Evolutionary conservation across 92 coral and sea anemone genomes (phyloP).

Genomic region (Heliopora coerulea): DNA sequence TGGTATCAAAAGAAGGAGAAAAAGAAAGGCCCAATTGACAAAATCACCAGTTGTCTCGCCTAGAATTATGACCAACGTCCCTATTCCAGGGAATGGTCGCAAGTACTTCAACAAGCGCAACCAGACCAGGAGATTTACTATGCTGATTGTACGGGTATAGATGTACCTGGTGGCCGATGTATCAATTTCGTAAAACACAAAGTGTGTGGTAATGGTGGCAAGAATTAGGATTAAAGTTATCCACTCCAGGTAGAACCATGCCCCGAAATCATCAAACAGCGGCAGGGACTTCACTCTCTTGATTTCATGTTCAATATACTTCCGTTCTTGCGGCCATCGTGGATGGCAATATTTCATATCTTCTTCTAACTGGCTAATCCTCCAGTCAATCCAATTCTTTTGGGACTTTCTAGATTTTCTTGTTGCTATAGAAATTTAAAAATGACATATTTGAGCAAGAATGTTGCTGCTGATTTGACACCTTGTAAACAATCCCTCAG

Average conservation of each 20-base stretch:
- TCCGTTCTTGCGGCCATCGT: slow-evolving; percentile 64
- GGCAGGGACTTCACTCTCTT: slow-evolving; percentile 40
- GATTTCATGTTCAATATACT: slow-evolving; percentile 45
- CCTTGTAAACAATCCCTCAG: no score
- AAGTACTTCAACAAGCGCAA: slow-evolving; percentile 62
- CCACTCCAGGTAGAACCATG: slow-evolving; percentile 72
- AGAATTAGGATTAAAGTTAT: slow-evolving; percentile 55
- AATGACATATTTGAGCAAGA: no score
- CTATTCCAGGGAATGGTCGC: slow-evolving; percentile 59
- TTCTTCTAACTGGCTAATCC: slow-evolving; percentile 47
- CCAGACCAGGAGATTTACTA: slow-evolving; percentile 61
- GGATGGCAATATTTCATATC: slow-evolving; percentile 66
- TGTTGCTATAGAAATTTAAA: slow-evolving; percentile 22
- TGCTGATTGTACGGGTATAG: slow-evolving; percentile 58
- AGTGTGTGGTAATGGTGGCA: slow-evolving; percentile 50
- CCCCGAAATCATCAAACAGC: slow-evolving; percentile 46
- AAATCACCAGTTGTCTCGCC: slow-evolving; percentile 56
- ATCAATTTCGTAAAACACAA: slow-evolving; percentile 53
- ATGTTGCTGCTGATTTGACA: no score
- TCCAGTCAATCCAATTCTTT: slow-evolving; percentile 45
- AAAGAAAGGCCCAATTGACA: slow-evolving; percentile 58
- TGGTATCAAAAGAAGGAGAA: slow-evolving; percentile 55
- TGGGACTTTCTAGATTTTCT: slow-evolving; percentile 52
- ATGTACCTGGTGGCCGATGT: slow-evolving; percentile 44
- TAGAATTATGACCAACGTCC: slow-evolving; percentile 65